phyloP scores from a whole-genome alignment of 2,797 vertebrate species.

The Chelidonichthys spinosus region DNA sequence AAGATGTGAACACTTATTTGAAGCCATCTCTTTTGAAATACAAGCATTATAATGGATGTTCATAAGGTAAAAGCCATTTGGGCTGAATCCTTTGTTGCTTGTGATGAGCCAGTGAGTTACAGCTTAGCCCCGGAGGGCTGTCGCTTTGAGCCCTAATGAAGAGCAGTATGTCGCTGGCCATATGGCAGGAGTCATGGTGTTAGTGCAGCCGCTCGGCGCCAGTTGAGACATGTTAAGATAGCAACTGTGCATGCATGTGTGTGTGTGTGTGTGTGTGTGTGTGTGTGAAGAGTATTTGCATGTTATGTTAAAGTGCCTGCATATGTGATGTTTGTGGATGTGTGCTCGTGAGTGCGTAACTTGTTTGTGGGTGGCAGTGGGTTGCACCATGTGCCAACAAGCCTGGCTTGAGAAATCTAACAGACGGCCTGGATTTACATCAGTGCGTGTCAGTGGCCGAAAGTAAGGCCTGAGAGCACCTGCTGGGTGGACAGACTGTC shows the following conservation, averaged over 20 bases:
- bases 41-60: conserved; percentile 19
- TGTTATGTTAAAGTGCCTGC: not conserved
- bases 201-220: conserved; percentile 55
- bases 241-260: conserved; percentile 25
- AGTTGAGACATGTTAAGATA: conserved; percentile 56
- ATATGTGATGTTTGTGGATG: conserved; percentile 40
- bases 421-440: conserved; percentile 73
- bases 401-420: conserved; percentile 63
- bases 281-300: conserved; percentile 18
- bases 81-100: conserved; percentile 32
- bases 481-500: conserved; percentile 80
- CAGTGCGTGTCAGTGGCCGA: conserved; percentile 70
- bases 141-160: conserved; percentile 77
- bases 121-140: conserved; percentile 60
- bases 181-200: conserved; percentile 75
- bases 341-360: conserved; percentile 20
- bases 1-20: conserved; percentile 15
- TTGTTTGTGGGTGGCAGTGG: conserved; percentile 44
- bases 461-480: conserved; percentile 70
- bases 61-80: conserved; percentile 37
- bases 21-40: conserved; percentile 19
- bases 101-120: conserved; percentile 55
- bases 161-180: conserved; percentile 78
- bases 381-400: conserved; percentile 56
- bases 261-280: not conserved